Conservation (phyloP, 2,888 invertebrate genomes). For the Tribolium freemani region DNA sequence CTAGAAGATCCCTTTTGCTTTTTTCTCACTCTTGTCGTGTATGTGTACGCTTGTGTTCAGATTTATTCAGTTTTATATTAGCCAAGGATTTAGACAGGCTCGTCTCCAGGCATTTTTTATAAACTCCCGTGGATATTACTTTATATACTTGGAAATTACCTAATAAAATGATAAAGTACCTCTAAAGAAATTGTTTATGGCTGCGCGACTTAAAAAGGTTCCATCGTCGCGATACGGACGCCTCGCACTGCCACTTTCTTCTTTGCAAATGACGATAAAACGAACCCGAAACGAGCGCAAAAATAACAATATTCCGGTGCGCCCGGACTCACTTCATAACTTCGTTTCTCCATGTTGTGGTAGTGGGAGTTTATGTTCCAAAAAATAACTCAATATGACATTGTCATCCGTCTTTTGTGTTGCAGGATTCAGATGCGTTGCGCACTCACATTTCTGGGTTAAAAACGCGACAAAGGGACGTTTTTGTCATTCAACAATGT, state of each 20-base stretch:
- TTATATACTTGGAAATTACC: constrained; percentile 38
- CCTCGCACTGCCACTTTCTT: neutral
- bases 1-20: neutral
- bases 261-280: constrained; percentile 31
- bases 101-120: constrained; percentile 25
- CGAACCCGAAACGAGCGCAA: constrained; percentile 6
- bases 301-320: constrained; percentile 23
- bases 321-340: constrained; percentile 17
- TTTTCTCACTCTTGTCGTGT: constrained; percentile 4
- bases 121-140: constrained; percentile 37
- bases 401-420: constrained; percentile 28
- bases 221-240: neutral
- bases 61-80: constrained; percentile 29
- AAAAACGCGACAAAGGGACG: neutral
- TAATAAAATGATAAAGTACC: constrained; percentile 37
- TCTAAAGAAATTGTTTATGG: constrained; percentile 40
- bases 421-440: constrained; percentile 9
- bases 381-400: constrained; percentile 34
- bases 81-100: constrained; percentile 21
- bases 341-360: constrained; percentile 16
- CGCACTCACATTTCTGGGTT: neutral
- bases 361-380: constrained; percentile 24
- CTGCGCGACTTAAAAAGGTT: constrained; percentile 25
- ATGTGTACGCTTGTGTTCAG: constrained; percentile 6
- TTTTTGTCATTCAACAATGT: constrained; percentile 10